Evolutionary conservation across 2,113 vertebrate species (phyloP).

Genomic region (Taurulus bubalis): DNA sequence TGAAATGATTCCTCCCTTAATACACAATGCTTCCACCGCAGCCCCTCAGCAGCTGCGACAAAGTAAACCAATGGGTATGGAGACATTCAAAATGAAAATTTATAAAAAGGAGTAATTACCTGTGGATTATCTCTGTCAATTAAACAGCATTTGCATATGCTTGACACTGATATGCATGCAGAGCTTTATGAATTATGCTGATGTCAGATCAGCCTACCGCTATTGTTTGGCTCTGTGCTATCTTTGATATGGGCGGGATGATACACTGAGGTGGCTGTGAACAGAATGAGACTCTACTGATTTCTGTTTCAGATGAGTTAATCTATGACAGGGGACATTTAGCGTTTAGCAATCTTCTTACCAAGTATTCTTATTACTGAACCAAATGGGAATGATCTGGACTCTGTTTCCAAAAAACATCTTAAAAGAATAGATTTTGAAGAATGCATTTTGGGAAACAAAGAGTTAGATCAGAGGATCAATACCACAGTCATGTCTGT

Average conservation of each 20-base stretch:
- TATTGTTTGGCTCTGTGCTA: slow-evolving; percentile 55
- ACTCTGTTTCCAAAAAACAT: background rate
- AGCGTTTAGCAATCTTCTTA: background rate
- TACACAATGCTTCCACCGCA: slow-evolving; percentile 32
- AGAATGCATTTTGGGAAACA: background rate
- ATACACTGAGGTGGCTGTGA: slow-evolving; percentile 9
- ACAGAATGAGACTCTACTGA: background rate
- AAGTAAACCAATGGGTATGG: slow-evolving; percentile 59
- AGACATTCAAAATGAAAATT: slow-evolving; percentile 69
- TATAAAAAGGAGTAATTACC: slow-evolving; percentile 78
- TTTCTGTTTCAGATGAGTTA: slow-evolving; percentile 19
- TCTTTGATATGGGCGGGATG: slow-evolving; percentile 36
- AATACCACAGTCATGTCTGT: background rate
- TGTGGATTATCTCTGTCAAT: slow-evolving; percentile 75
- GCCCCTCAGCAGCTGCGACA: slow-evolving; percentile 42
- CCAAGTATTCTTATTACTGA: background rate
- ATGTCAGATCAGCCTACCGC: slow-evolving; percentile 52
- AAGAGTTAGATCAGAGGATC: background rate
- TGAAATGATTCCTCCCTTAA: slow-evolving; percentile 41
- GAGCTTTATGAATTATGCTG: slow-evolving; percentile 63
- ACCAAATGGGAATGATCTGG: background rate
- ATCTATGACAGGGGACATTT: slow-evolving; percentile 8
- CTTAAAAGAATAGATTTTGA: background rate
- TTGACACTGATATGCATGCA: slow-evolving; percentile 63
- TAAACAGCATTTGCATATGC: slow-evolving; percentile 70